Base-by-base conservation (phyloP, 2,113 vertebrate species). In the Lampris megalopsis region DNA sequence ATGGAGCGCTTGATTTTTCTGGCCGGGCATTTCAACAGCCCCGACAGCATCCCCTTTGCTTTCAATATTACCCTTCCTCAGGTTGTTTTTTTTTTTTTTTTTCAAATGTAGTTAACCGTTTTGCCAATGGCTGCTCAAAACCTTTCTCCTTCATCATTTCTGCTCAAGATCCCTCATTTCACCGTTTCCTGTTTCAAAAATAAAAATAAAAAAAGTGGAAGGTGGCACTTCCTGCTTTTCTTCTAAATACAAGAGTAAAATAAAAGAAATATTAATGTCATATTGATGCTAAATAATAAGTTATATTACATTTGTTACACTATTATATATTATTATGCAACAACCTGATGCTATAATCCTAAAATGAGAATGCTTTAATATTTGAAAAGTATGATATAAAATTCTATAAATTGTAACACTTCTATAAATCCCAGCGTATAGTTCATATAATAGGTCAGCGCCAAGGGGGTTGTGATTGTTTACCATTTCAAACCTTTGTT, bases 41-140 rank as follows among this genome's bases (percentile, higher is more conserved):
- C 72, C 81, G 75, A 86, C 84, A 70, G 77, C 50, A 82, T 82
- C 86, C 62, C 78, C 42, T 66, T n/a, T 52, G 57, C 62, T 66
- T 71, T 8, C 7, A 10, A 53, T 10, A 53, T 53, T 13, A 13
- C 10, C 49, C 8, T 10, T 9, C 49, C 49, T 7, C 11, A 1
- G 49, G 10, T 50, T 9, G 4, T 9, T 38, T 38, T 37, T 38
- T 59, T 35, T 59, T 59, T 38, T 59, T 9, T 38, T 53, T 42
- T 8, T 65, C 42, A 24, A 65, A 53, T 40, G 56, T n/a, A 49
- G 49, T 66, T 36, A 38, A 5, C 41, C 13, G 42, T 62, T 62
- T 62, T n/a, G 40, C 7, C 41, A 10, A 45, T 2, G 52, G 63
- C 24, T 57, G 38, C 61, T 70, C 65, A 10, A 56, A 66, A 64